Percentiles rank a stretch among this genome's conserved stretches.
Evolutionary conservation across 2,797 vertebrate genomes (phyloP).

Genomic region (Chrosomus eos): DNA sequence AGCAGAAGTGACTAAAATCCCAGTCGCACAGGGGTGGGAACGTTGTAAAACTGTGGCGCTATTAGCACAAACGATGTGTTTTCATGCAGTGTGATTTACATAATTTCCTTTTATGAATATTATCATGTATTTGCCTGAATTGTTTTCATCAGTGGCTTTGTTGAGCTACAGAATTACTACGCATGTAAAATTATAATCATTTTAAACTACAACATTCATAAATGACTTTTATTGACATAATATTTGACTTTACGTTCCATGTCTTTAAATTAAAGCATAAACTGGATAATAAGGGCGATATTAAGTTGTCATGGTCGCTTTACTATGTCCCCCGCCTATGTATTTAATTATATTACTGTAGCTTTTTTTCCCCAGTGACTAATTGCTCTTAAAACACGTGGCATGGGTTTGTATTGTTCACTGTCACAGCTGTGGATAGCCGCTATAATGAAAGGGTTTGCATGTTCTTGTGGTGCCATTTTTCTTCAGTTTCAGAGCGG

Average conservation of each 20-base stretch:
- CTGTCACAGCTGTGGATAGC: conserved; percentile 3
- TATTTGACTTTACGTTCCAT: not conserved
- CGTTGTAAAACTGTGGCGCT: not conserved
- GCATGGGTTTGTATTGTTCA: not conserved
- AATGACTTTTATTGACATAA: not conserved
- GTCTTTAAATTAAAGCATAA: not conserved
- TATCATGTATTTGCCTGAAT: not conserved
- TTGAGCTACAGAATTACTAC: not conserved
- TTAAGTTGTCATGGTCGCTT: not conserved
- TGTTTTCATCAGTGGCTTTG: conserved; percentile 1
- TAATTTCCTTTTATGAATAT: not conserved
- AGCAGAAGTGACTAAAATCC: not conserved
- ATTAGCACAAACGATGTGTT: conserved; percentile 1
- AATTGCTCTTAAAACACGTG: not conserved
- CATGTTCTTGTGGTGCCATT: conserved; percentile 37
- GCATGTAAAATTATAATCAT: not conserved
- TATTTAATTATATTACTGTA: not conserved
- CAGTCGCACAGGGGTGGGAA: not conserved
- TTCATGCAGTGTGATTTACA: not conserved
- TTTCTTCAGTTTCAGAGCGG: conserved; percentile 73
- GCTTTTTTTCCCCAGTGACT: conserved; percentile 14
- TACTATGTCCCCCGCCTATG: not conserved
- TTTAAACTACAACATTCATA: not conserved
- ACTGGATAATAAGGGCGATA: not conserved
- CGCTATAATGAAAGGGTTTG: conserved; percentile 6